A percentile compares a stretch with the other conserved stretches of the same genome.
These are phyloP conservation scores for Tichodroma muraria DNA, from an alignment of 2,113 vertebrate genomes.

Conservation along the genomic window DNA sequence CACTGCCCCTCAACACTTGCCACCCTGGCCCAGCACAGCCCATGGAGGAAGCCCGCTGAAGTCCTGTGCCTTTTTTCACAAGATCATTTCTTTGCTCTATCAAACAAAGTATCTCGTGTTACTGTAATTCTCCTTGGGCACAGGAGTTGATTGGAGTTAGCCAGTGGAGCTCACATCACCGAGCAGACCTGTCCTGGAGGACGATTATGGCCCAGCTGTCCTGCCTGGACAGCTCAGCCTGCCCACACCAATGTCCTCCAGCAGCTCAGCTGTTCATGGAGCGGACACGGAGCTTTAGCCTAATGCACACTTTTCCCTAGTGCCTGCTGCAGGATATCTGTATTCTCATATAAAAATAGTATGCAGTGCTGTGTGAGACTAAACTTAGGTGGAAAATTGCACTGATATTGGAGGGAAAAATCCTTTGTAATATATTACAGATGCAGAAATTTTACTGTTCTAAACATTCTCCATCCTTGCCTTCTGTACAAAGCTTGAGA, in stretches of 20 bases:
- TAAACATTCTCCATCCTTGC: not conserved
- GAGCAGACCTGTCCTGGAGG: not conserved
- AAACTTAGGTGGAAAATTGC: not conserved
- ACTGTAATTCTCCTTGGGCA: not conserved
- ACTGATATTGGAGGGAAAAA: not conserved
- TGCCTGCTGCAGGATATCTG: not conserved
- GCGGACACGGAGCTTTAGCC: not conserved
- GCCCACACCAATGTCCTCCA: fast-evolving
- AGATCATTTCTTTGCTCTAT: not conserved
- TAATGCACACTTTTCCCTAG: not conserved
- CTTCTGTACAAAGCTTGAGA: not conserved
- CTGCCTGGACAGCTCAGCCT: not conserved
- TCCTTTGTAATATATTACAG: not conserved
- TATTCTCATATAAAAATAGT: not conserved
- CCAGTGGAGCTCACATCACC: not conserved
- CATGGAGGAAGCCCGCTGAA: not conserved
- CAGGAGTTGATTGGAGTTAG: not conserved
- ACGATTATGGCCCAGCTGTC: not conserved
- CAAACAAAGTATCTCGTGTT: not conserved
- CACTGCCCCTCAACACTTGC: fast-evolving
- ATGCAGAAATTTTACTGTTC: not conserved
- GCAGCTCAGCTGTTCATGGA: not conserved
- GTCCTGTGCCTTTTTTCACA: fast-evolving
- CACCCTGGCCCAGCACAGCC: not conserved
- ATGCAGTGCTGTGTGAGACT: not conserved